A percentile compares a stretch with the other conserved stretches of the same genome.
Conservation (phyloP, 2,113 vertebrate species). For the Blennius ocellaris region DNA sequence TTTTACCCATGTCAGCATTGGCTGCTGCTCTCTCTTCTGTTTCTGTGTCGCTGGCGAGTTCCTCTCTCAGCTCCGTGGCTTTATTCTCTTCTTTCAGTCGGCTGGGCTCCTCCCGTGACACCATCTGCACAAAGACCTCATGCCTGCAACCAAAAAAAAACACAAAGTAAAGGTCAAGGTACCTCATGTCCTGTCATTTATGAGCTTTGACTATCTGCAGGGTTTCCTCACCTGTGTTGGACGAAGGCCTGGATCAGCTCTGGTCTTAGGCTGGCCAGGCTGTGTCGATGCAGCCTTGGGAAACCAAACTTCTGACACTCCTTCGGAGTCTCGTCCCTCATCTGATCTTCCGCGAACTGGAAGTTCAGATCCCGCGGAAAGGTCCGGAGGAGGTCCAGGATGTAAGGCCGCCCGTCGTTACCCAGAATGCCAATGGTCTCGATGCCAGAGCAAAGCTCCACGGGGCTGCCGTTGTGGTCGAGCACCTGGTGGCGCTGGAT, state of each 20-base stretch:
- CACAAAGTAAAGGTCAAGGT: background rate
- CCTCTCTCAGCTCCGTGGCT: conserved; percentile 15
- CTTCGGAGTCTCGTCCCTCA: conserved; percentile 83
- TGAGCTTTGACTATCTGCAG: background rate
- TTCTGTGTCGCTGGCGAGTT: background rate
- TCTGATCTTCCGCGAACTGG: conserved; percentile 84
- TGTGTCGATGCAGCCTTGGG: conserved; percentile 88
- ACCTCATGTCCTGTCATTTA: background rate
- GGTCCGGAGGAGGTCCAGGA: conserved; percentile 93
- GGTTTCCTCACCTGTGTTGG: conserved; percentile 87
- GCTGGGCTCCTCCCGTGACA: conserved; percentile 85
- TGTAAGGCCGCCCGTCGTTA: conserved; percentile 93
- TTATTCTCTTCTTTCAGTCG: conserved; percentile 81
- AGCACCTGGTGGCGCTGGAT: conserved; percentile 91
- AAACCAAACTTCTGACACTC: conserved; percentile 89
- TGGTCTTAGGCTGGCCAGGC: conserved; percentile 90
- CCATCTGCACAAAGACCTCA: conserved; percentile 78
- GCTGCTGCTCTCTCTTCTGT: conserved; percentile 9
- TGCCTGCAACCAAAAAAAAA: conserved; percentile 45
- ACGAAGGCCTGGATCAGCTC: conserved; percentile 93
- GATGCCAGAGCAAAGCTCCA: conserved; percentile 93
- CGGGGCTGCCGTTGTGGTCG: conserved; percentile 86
- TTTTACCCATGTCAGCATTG: conserved; percentile 31
- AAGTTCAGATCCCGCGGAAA: conserved; percentile 97
- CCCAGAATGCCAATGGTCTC: conserved; percentile 97